These are phyloP conservation scores for Gambusia yucatana DNA, from an alignment of 2,797 vertebrate species.

Conservation along the genomic window DNA sequence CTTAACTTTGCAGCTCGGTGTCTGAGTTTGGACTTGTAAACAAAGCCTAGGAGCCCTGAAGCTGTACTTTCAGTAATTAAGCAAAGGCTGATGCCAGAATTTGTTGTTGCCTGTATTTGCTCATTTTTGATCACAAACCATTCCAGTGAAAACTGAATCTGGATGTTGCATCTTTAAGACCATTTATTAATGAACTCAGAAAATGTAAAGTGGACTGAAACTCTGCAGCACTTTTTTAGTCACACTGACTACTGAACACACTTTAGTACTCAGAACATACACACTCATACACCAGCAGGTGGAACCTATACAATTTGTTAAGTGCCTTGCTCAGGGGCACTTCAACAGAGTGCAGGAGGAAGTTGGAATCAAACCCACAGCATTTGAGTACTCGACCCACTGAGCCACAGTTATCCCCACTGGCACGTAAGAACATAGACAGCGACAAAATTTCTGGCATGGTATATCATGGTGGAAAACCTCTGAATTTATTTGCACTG, in stretches of 20 bases:
- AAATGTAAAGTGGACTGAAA: slow-evolving; percentile 18
- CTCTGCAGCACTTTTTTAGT: background rate
- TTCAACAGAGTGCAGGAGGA: background rate
- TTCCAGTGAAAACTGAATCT: slow-evolving; percentile 41
- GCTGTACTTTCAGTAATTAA: slow-evolving; percentile 59
- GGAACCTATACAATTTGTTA: background rate
- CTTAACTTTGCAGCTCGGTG: slow-evolving; percentile 38
- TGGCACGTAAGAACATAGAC: background rate
- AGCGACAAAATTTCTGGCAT: background rate
- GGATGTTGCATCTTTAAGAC: slow-evolving; percentile 36
- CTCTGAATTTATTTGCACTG: slow-evolving; percentile 1
- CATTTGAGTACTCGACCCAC: background rate
- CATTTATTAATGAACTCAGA: slow-evolving; percentile 53
- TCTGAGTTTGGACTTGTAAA: slow-evolving; percentile 45
- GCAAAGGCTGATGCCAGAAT: slow-evolving; percentile 29
- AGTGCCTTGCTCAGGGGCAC: background rate
- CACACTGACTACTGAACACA: background rate
- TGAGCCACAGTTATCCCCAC: background rate
- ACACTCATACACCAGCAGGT: background rate
- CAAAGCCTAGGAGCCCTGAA: slow-evolving; percentile 37
- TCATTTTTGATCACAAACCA: slow-evolving; percentile 12
- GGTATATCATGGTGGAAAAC: slow-evolving; percentile 5
- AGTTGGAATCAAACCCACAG: background rate
- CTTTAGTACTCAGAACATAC: background rate
- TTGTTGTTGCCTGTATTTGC: slow-evolving; percentile 12